Percentiles rank a stretch among this genome's conserved stretches.
Conservation (phyloP, 2,113 vertebrate species). For the Perccottus glenii region DNA sequence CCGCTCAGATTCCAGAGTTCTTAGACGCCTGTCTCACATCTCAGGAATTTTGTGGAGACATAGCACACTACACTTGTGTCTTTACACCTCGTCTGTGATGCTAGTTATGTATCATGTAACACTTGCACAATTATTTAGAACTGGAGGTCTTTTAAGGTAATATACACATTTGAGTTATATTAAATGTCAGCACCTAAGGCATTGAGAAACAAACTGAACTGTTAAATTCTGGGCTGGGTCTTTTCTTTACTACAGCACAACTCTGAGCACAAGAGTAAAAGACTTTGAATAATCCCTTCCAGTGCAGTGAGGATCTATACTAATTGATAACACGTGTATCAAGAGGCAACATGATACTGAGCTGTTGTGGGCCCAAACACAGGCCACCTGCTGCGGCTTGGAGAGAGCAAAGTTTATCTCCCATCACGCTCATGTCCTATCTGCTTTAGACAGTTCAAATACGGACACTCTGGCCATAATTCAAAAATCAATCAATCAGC, state of each 20-base stretch:
- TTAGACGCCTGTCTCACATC: conserved; percentile 57
- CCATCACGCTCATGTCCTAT: conserved; percentile 52
- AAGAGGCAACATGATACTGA: conserved; percentile 52
- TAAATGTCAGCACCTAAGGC: conserved; percentile 27
- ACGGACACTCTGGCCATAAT: conserved; percentile 67
- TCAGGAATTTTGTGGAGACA: conserved; percentile 43
- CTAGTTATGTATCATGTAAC: conserved; percentile 10
- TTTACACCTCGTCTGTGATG: not conserved
- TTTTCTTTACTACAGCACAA: conserved; percentile 33
- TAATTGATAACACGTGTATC: conserved; percentile 68
- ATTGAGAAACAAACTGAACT: conserved; percentile 51
- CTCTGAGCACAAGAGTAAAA: not conserved
- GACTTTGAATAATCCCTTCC: conserved; percentile 34
- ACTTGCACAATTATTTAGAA: conserved; percentile 2
- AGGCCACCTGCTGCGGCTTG: conserved; percentile 74
- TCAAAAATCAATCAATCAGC: conserved; percentile 62
- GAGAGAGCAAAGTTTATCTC: conserved; percentile 47
- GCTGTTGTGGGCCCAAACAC: conserved; percentile 68
- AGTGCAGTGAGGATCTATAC: conserved; percentile 42
- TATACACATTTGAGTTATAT: conserved; percentile 23
- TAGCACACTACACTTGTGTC: conserved; percentile 16
- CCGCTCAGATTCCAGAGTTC: conserved; percentile 35
- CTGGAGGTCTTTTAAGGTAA: conserved; percentile 10
- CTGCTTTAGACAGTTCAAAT: conserved; percentile 61
- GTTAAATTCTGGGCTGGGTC: conserved; percentile 29